Base-by-base conservation (phyloP, 2,888 invertebrate species). In the Drosophila nr. medialis region DNA sequence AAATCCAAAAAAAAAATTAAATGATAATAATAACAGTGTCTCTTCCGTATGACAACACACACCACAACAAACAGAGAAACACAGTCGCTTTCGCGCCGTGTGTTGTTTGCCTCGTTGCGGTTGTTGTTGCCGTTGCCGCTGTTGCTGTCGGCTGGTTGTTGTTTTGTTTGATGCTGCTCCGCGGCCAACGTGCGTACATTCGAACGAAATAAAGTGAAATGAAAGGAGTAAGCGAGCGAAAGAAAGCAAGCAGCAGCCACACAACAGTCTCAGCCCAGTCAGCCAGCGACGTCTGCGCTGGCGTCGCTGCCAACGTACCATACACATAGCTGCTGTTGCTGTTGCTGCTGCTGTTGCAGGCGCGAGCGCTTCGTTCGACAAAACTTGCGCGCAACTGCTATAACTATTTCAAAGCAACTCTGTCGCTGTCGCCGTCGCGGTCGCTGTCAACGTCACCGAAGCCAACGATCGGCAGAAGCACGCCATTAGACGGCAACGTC, bases 181-280 rank as follows among this genome's bases (percentile, higher is more conserved):
- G 92, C 92, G 92, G 90, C 90, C 90, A 92, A 92, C 92, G 93
- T 93, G 92, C 92, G 92, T 92, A 91, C 92, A 92, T 91, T 90
- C 92, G 92, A 93, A 93, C 92, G 92, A 91, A 92, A 92, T 91
- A 92, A 92, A 92, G 92, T 92, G 92, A 93, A 93, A 93, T 93
- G 92, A 93, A 93, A 93, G 93, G 93, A 93, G 93, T 92, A 92
- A 91, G 92, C 86, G 86, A 87, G 80, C 91, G 92, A 92, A 93
- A 93, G 92, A 93, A 93, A 93, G 92, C 92, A 91, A 93, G 92
- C 92, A 91, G 90, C 90, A 87, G 86, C 84, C 84, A 82, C 88
- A 77, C 77, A 80, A 80, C 80, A 73, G 82, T 75, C 80, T 82
- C 77, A 72, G 77, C 69, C 67, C 81, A 80, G 74, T 75, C 77